Base-by-base conservation (phyloP, 1,140 invertebrate species). In the Panagrolaimus sp. region DNA sequence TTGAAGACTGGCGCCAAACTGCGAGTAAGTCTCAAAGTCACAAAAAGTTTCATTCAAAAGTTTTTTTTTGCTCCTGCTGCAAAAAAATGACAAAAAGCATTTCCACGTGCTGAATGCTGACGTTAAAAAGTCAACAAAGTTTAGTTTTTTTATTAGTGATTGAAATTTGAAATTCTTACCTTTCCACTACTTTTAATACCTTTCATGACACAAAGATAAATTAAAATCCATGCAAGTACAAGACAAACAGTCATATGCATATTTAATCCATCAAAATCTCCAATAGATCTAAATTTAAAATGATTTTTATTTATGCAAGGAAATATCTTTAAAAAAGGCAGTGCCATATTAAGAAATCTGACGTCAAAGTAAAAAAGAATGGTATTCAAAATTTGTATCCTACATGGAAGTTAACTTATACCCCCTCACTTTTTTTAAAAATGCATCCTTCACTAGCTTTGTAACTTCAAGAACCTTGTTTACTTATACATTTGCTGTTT, bases 121-220 rank as follows among this genome's bases (percentile, higher is more conserved):
- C 31, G 31, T 38, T 38, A 7, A 38, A 38, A 38, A 38, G 31
- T 38, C 31, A 38, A 38, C 31, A 38, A 38, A 38, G 31, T 38
- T 38, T 38, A 38, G 7, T 4, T 38, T 38, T 38, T 38, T 38
- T 38, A n/a, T n/a, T n/a, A n/a, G 31, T 4, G 31, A n/a, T n/a
- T n/a, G n/a, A n/a, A n/a, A n/a, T n/a, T n/a, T 38, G 2, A 67
- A 65, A 62, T 25, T 70, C 78, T 82, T 84, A 93, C 93, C 87
- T 96, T 96, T 72, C 92, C 92, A 0, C 92, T 95, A 8, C 92
- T 94, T 23, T 93, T 93, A 63, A 98, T 96, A 57, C 95, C 95
- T 85, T 97, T 97, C 73, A 95, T 95, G 89, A 98, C 96, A 85
- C 93, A 97, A 85, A 96, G 88, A 83, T 96, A 98, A 66, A 96